Percentiles rank a stretch among this genome's conserved stretches.
Evolutionary conservation across 2,113 vertebrate genomes (phyloP).

Genomic region (Pycnonotus jocosus): DNA sequence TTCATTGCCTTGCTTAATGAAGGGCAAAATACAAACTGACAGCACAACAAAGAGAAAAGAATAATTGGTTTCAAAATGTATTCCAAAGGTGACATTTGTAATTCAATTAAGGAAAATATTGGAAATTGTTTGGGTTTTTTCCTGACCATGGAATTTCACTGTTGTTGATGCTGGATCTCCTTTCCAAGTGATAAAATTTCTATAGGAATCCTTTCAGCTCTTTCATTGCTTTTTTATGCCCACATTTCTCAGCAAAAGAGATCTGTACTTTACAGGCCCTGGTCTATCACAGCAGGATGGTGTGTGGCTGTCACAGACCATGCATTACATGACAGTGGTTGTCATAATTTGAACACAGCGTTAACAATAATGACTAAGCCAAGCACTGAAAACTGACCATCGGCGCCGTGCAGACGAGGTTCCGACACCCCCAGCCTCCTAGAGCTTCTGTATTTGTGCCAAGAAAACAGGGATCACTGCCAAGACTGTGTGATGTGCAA

Average conservation of each 20-base stretch:
- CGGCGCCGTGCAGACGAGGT: not conserved
- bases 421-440: not conserved
- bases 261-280: not conserved
- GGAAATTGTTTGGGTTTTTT: not conserved
- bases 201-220: not conserved
- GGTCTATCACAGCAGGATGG: not conserved
- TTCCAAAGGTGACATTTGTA: constrained; percentile 16
- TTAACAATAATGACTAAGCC: not conserved
- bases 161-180: not conserved
- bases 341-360: not conserved
- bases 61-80: constrained; percentile 2
- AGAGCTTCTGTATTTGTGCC: not conserved
- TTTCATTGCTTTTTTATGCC: not conserved
- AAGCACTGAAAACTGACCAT: not conserved
- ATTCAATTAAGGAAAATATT: not conserved
- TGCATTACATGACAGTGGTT: not conserved
- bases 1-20: not conserved
- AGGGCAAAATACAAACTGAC: constrained; percentile 20
- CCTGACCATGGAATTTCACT: not conserved
- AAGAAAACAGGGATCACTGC: not conserved
- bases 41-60: constrained; percentile 13
- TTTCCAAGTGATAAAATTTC: not conserved
- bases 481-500: not conserved
- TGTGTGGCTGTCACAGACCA: not conserved
- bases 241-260: not conserved